Evolutionary conservation across 92 coral and sea anemone genomes (phyloP), one percentile per base, ranked within the genome.

Genomic region (Desmophyllum pertusum): DNA sequence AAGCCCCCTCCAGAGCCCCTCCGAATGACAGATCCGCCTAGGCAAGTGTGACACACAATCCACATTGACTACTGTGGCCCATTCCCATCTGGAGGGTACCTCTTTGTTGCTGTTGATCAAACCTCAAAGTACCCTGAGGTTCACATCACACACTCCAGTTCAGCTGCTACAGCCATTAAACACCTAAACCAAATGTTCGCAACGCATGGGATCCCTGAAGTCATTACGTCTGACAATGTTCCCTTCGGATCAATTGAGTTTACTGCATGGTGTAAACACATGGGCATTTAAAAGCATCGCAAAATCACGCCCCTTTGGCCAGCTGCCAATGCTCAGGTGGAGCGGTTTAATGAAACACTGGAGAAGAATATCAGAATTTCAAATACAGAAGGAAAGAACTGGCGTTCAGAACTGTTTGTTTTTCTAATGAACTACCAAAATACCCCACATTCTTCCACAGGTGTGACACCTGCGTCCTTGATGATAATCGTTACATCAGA

Each of bases 231-330:
- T 2, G 91, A 83, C 83, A 87, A 87, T 51, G 71, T 62, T 14
- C 87, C 90, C 3, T 85, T 48, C 18, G 73, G 81, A 30, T 65
- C 71, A 36, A 52, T 23, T 0, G 85, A 85, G 25, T 63, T 80
- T 33, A 39, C 52, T 0, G 77, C 51, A 50, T 86, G 73, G 79
- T 70, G 81, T 33, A 30, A 86, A 70, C 75, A 59, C 36, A 27
- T 69, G 18, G 86, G 86, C 6, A 80, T 86, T 9, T n/a, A n/a
- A n/a, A 46, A 31, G 42, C 89, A 79, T 79, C 62, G 73, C 55
- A 73, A 63, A 63, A 85, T 79, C 17, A 87, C 90, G 42, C 90
- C 87, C 64, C 43, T 53, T n/a, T 87, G 87, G 90, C 87, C 88
- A 18, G 72, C 83, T 70, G 81, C 81, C 15, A 80, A 86, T 39